phyloP scores from a whole-genome alignment of 2,113 vertebrate species.

The Xenotilapia longispinis region DNA sequence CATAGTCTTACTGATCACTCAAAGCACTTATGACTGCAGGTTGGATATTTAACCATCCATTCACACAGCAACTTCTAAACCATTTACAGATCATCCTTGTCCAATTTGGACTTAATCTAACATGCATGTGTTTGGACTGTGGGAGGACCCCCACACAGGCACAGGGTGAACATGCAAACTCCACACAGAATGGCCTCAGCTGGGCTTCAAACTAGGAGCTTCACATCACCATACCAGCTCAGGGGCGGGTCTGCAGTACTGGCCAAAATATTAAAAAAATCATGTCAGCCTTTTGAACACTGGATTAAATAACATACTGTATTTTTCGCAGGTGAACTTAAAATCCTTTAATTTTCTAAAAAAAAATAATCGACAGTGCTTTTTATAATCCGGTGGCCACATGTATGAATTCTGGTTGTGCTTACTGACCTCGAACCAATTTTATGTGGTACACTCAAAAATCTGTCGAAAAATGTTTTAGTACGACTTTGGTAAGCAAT shows the following conservation, averaged over 20 bases:
- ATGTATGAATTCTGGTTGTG: not conserved
- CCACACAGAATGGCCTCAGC: not conserved
- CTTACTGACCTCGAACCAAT: not conserved
- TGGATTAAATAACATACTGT: not conserved
- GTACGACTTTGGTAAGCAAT: not conserved
- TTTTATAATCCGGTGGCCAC: not conserved
- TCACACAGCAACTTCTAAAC: not conserved
- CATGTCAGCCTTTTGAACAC: not conserved
- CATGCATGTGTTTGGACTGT: not conserved
- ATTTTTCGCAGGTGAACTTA: not conserved
- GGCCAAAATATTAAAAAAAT: not conserved
- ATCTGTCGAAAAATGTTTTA: not conserved
- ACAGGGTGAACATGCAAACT: not conserved
- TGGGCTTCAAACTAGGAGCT: not conserved
- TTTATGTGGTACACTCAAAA: not conserved
- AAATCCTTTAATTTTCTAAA: not conserved
- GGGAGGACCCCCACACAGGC: not conserved
- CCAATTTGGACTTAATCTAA: not conserved
- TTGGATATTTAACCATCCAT: not conserved
- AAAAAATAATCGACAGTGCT: rapidly evolving
- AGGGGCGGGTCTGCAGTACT: not conserved
- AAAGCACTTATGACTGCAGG: not conserved
- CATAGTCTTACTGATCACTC: not conserved
- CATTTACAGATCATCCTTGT: not conserved
- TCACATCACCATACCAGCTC: not conserved